These are phyloP conservation scores for Amblyteles armatorius DNA, from an alignment of 2,888 invertebrate species.

Conservation along the genomic window DNA sequence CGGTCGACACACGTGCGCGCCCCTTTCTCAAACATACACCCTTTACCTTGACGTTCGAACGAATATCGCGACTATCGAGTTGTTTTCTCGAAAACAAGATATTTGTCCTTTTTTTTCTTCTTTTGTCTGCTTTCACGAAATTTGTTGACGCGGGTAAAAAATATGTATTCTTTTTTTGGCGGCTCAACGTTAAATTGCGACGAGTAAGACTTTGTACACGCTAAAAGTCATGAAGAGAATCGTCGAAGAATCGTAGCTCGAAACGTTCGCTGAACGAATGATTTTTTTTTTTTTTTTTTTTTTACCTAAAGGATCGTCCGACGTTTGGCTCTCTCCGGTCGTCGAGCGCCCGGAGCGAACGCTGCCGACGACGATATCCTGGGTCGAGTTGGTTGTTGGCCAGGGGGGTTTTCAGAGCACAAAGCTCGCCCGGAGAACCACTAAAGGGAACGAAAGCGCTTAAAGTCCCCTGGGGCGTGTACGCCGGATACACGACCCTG, in stretches of 20 bases:
- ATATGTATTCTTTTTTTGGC: not conserved
- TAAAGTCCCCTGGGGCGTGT: conserved; percentile 68
- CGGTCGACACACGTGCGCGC: conserved; percentile 40
- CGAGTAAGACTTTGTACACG: not conserved
- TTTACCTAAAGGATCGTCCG: conserved; percentile 48
- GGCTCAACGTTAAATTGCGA: not conserved
- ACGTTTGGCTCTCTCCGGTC: conserved; percentile 42
- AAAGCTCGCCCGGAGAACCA: conserved; percentile 66
- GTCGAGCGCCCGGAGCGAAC: conserved; percentile 46
- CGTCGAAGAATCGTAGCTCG: conserved; percentile 2
- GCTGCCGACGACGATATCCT: conserved; percentile 51
- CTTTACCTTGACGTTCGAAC: conserved; percentile 9
- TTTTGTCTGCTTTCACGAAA: not conserved
- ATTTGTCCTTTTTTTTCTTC: not conserved
- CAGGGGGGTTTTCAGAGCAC: conserved; percentile 60
- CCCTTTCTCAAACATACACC: conserved; percentile 7
- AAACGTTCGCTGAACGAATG: conserved; percentile 22
- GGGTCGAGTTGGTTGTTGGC: conserved; percentile 55
- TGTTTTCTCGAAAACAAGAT: not conserved
- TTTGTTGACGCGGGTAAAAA: not conserved
- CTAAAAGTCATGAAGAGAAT: not conserved
- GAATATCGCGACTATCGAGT: not conserved
- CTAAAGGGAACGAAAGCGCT: conserved; percentile 71
- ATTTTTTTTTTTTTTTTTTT: conserved; percentile 16
- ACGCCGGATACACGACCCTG: conserved; percentile 69